Evolutionary conservation across 1,140 invertebrate species (phyloP).

Genomic region (Vollenhovia emeryi): DNA sequence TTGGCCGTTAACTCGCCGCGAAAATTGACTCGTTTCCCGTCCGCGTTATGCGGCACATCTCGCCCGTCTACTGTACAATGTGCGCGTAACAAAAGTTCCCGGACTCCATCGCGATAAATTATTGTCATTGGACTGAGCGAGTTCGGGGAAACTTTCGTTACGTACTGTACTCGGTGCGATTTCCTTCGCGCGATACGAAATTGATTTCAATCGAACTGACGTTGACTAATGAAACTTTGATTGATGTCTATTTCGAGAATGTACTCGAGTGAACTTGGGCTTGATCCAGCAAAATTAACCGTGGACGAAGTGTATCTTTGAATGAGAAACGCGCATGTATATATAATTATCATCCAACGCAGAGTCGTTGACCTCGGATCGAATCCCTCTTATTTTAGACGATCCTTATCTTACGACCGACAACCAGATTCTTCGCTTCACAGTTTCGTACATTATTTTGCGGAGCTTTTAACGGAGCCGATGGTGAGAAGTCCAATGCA

Average conservation of each 20-base stretch:
- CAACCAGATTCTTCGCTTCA: not conserved
- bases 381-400: not conserved
- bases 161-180: not conserved
- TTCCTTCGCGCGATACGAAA: not conserved
- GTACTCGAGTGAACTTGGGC: not conserved
- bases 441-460: not conserved
- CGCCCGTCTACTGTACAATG: not conserved
- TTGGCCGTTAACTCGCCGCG: not conserved
- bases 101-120: too few relatives aligned
- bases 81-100: too few relatives aligned
- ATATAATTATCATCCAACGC: not conserved
- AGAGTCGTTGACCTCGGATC: not conserved
- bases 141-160: too few relatives aligned
- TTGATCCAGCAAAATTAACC: not conserved
- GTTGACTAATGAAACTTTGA: not conserved
- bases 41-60: not conserved
- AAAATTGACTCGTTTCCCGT: slow-evolving; percentile 4
- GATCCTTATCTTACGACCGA: not conserved
- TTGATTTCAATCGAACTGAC: not conserved
- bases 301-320: not conserved
- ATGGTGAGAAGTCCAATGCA: not conserved
- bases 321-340: not conserved
- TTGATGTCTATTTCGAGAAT: not conserved
- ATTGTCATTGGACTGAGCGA: too few relatives aligned
- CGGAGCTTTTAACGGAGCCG: not conserved